phyloP scores from a whole-genome alignment of 2,113 vertebrate genomes.

The Neomonachus schauinslandi region DNA sequence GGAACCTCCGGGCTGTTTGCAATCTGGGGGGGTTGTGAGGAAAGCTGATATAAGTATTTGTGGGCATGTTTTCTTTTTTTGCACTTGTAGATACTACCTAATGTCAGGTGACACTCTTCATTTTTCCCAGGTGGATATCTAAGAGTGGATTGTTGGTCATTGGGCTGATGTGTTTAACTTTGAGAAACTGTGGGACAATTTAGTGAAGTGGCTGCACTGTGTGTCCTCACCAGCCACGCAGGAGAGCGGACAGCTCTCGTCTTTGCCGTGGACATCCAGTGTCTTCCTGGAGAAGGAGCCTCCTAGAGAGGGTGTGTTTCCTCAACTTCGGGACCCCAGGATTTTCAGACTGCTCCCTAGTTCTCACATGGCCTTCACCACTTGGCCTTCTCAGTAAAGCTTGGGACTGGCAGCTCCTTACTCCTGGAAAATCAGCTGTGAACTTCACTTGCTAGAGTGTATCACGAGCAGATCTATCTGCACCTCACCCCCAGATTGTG shows the following conservation, averaged over 20 bases:
- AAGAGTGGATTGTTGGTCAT: neutral
- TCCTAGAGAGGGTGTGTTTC: neutral
- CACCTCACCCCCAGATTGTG: neutral
- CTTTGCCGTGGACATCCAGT: neutral
- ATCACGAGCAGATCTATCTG: neutral
- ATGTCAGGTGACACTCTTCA: no score
- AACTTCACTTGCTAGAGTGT: neutral
- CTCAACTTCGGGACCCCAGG: neutral
- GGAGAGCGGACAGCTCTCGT: no score
- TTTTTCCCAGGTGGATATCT: neutral
- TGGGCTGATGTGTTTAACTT: no score
- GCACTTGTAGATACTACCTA: rapidly evolving
- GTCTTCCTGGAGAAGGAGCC: neutral
- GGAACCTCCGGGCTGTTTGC: neutral
- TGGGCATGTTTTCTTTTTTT: neutral
- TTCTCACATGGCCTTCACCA: neutral
- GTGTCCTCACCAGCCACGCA: rapidly evolving
- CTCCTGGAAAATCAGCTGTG: neutral
- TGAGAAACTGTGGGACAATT: neutral
- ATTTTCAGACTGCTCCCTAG: rapidly evolving
- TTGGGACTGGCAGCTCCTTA: rapidly evolving
- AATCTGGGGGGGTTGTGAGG: neutral
- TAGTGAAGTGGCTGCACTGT: rapidly evolving
- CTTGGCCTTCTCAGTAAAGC: neutral
- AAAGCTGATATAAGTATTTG: rapidly evolving